Percentiles rank a stretch among this genome's conserved stretches.
phyloP scores from a whole-genome alignment of 2,113 vertebrate species.

The Circaetus cinerascens region DNA sequence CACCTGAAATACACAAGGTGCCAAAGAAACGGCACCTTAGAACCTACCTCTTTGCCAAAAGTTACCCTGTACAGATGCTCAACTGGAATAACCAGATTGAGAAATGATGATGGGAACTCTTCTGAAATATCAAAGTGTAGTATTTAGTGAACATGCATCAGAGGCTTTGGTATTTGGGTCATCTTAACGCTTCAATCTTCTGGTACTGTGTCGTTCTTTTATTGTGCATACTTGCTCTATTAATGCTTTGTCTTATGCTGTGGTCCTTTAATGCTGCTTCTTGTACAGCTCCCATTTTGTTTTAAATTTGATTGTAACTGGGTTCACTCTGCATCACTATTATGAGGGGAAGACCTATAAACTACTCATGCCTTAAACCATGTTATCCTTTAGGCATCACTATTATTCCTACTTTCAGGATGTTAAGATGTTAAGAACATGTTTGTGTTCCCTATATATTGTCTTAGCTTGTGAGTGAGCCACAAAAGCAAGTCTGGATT shows the following conservation, averaged over 20 bases:
- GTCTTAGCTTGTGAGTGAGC: not conserved
- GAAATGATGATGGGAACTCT: not conserved
- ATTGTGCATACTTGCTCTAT: fast-evolving
- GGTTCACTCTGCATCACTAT: not conserved
- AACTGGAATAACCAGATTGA: slow-evolving; percentile 44
- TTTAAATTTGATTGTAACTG: not conserved
- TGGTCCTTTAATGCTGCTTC: not conserved
- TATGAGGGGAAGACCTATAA: not conserved
- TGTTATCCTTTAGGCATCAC: not conserved
- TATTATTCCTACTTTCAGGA: not conserved
- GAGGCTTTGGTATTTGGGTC: slow-evolving; percentile 55
- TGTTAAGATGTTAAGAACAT: not conserved
- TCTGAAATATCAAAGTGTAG: not conserved
- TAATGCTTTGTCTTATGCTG: not conserved
- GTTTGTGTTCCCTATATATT: not conserved
- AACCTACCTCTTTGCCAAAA: not conserved
- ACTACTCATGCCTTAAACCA: not conserved
- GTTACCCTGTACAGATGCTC: not conserved
- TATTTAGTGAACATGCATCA: slow-evolving; percentile 10
- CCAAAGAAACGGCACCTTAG: not conserved
- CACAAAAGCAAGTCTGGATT: not conserved
- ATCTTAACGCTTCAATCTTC: not conserved
- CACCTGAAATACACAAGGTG: not conserved
- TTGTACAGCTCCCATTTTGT: not conserved
- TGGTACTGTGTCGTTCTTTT: not conserved